Evolutionary conservation across 2,797 vertebrate genomes (phyloP).

Genomic region (Crypturellus tataupa): DNA sequence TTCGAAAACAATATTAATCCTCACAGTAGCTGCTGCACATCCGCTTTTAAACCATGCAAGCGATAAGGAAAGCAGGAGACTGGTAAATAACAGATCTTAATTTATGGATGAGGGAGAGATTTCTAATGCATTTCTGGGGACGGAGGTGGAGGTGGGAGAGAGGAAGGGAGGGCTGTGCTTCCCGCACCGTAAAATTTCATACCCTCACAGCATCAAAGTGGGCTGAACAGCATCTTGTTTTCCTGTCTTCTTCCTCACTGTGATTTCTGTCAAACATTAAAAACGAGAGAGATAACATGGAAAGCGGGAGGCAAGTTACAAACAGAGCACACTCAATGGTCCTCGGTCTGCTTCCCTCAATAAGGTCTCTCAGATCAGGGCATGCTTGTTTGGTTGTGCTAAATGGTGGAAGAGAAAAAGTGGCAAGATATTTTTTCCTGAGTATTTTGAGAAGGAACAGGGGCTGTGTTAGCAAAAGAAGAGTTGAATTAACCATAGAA

Average conservation of each 20-base stretch:
- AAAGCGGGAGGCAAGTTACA: neutral
- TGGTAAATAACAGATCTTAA: neutral
- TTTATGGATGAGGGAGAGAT: neutral
- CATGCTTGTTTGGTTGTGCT: neutral
- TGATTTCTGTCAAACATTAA: neutral
- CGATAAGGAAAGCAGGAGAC: neutral
- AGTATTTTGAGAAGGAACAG: accelerated
- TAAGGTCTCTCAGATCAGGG: neutral
- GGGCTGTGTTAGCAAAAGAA: neutral
- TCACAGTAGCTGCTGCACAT: neutral
- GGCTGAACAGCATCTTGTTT: neutral
- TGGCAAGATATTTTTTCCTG: neutral
- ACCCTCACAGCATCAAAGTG: neutral
- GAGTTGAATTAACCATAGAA: neutral
- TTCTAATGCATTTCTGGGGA: neutral
- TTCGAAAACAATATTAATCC: neutral
- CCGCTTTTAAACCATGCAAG: neutral
- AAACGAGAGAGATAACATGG: neutral
- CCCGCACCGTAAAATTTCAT: neutral
- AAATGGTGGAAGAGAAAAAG: neutral
- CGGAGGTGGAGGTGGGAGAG: neutral
- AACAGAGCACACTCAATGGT: neutral
- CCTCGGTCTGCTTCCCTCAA: neutral
- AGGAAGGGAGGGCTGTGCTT: neutral
- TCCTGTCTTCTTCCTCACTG: neutral